Conservation (phyloP, 2,888 invertebrate species). For the Brachynemurus nebulosus region DNA sequence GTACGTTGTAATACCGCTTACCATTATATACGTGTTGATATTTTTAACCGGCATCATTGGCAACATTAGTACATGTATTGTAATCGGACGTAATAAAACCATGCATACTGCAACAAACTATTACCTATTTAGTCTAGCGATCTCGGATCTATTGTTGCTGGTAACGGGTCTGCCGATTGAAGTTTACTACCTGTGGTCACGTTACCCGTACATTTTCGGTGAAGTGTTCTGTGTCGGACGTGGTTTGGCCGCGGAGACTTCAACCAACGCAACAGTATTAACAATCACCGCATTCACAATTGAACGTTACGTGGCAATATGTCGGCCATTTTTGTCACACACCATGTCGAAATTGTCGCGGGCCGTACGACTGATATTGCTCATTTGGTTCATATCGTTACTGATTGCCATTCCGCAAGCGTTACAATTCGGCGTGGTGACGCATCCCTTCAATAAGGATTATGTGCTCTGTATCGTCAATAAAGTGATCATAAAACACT, state of each 20-base stretch:
- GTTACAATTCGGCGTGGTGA: constrained; percentile 32
- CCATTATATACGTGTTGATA: constrained; percentile 56
- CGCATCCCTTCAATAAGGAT: constrained; percentile 17
- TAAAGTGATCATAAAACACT: constrained; percentile 44
- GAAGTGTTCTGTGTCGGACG: constrained; percentile 63
- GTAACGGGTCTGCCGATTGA: constrained; percentile 72
- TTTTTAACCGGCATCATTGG: constrained; percentile 69
- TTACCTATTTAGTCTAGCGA: constrained; percentile 72
- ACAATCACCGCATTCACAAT: constrained; percentile 76
- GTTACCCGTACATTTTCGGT: constrained; percentile 65
- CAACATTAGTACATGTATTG: constrained; percentile 72
- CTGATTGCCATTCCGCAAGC: constrained; percentile 56
- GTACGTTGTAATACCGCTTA: constrained; percentile 55
- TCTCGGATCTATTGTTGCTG: constrained; percentile 69
- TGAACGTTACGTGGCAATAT: constrained; percentile 48
- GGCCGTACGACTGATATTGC: constrained; percentile 63
- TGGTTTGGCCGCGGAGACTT: constrained; percentile 65
- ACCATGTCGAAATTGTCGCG: constrained; percentile 79
- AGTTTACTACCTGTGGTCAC: constrained; percentile 63
- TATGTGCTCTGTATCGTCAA: constrained; percentile 33
- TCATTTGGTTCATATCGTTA: constrained; percentile 67
- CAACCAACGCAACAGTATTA: constrained; percentile 61
- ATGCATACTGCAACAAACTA: constrained; percentile 76
- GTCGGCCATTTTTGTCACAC: constrained; percentile 55
- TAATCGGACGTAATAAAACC: constrained; percentile 71